These are phyloP conservation scores for Apoderus coryli DNA, from an alignment of 2,888 invertebrate genomes.

Conservation along the genomic window DNA sequence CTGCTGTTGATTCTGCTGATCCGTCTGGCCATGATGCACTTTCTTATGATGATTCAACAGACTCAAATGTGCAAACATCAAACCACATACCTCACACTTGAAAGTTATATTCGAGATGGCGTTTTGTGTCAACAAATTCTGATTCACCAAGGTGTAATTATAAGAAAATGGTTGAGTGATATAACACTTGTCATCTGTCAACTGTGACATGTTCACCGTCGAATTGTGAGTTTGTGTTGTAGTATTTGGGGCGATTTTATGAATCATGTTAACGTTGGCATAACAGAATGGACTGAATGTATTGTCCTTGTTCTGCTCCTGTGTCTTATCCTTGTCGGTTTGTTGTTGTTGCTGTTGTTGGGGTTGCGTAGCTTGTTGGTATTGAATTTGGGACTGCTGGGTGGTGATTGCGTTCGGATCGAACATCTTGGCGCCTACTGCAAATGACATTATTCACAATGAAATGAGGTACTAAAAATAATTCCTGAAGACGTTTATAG, in stretches of 20 bases:
- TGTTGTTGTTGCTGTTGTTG: constrained; percentile 23
- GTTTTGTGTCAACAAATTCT: constrained; percentile 69
- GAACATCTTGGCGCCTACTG: constrained; percentile 28
- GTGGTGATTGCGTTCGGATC: constrained; percentile 34
- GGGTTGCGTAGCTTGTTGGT: constrained; percentile 26
- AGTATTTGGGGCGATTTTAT: constrained; percentile 38
- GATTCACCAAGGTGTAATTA: constrained; percentile 69
- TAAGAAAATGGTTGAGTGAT: constrained; percentile 63
- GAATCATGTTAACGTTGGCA: constrained; percentile 51
- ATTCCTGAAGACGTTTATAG: too few relatives aligned
- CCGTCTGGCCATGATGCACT: constrained; percentile 53
- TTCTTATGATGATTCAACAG: constrained; percentile 77
- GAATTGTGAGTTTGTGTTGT: constrained; percentile 26
- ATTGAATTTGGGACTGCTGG: constrained; percentile 31
- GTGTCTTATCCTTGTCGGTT: constrained; percentile 27
- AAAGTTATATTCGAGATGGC: constrained; percentile 71
- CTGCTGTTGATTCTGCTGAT: constrained; percentile 31
- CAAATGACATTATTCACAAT: too few relatives aligned
- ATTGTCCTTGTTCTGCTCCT: constrained; percentile 25
- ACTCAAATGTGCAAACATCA: constrained; percentile 71
- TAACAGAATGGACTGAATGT: constrained; percentile 61
- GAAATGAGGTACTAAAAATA: too few relatives aligned
- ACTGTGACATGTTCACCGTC: constrained; percentile 55
- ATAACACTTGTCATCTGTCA: constrained; percentile 57
- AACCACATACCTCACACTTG: constrained; percentile 76